Evolutionary conservation across 2,888 invertebrate species (phyloP).

Genomic region (Drosophila colorata): DNA sequence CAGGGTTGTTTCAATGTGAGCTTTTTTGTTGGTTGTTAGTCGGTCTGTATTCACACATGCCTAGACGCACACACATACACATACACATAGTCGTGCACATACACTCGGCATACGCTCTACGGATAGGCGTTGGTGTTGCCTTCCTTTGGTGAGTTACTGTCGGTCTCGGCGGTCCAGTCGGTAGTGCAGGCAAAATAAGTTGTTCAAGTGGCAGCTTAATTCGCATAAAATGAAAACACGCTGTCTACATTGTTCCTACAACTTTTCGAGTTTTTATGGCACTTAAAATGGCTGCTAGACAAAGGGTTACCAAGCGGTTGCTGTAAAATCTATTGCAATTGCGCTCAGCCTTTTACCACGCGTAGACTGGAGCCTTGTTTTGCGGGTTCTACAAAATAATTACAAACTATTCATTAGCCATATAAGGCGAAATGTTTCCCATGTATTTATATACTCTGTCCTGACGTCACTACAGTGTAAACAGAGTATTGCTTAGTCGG

Average conservation of each 20-base stretch:
- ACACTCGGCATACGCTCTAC: conserved; percentile 6
- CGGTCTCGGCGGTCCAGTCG: conserved; percentile 65
- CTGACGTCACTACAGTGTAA: neutral
- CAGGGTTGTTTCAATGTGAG: conserved; percentile 41
- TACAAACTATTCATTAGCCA: conserved; percentile 41
- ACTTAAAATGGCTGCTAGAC: conserved; percentile 81
- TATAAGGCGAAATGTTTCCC: conserved; percentile 5
- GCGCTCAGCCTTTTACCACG: conserved; percentile 31
- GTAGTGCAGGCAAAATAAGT: conserved; percentile 68
- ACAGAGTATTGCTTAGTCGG: neutral
- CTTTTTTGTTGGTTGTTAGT: conserved; percentile 34
- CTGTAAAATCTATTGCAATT: conserved; percentile 67
- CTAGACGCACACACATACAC: conserved; percentile 24
- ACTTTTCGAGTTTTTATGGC: conserved; percentile 83
- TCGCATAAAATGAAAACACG: conserved; percentile 85
- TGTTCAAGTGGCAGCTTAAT: conserved; percentile 84
- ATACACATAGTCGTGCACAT: conserved; percentile 10
- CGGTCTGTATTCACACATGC: conserved; percentile 39
- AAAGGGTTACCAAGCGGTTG: conserved; percentile 68
- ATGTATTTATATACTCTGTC: neutral
- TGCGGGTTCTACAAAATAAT: conserved; percentile 50
- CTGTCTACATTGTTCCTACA: conserved; percentile 85
- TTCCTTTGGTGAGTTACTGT: conserved; percentile 60
- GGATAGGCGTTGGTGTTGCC: conserved; percentile 27
- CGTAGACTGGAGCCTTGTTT: conserved; percentile 22